Conservation (phyloP, 2,797 vertebrate species). For the Rhinichthys osculus region DNA sequence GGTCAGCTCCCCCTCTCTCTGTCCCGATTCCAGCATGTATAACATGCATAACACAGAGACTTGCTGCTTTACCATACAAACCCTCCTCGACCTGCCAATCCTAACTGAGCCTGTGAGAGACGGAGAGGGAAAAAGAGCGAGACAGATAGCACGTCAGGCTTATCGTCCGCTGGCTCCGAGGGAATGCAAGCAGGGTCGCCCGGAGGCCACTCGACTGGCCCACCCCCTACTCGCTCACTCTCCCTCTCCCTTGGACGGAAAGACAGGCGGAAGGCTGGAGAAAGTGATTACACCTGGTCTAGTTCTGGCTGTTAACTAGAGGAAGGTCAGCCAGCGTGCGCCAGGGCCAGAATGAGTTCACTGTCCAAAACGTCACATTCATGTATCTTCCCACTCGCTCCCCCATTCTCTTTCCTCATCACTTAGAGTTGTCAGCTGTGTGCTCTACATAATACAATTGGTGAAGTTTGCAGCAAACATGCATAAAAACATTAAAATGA, state of each 20-base stretch:
- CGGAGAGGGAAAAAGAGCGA: slow-evolving; percentile 44
- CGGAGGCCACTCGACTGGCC: slow-evolving; percentile 65
- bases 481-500: background rate
- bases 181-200: slow-evolving; percentile 71
- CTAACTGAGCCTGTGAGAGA: slow-evolving; percentile 40
- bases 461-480: background rate
- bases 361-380: slow-evolving; percentile 72
- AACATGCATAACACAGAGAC: slow-evolving; percentile 43
- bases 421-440: slow-evolving; percentile 16
- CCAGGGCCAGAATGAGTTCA: slow-evolving; percentile 80
- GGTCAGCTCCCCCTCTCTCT: slow-evolving; percentile 65
- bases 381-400: slow-evolving; percentile 46
- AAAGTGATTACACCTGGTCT: slow-evolving; percentile 83
- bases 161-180: slow-evolving; percentile 69
- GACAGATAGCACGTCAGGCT: slow-evolving; percentile 65
- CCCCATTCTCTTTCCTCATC: slow-evolving; percentile 19
- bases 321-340: slow-evolving; percentile 79
- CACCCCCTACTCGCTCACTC: slow-evolving; percentile 53
- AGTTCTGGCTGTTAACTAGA: slow-evolving; percentile 78
- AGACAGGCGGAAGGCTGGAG: slow-evolving; percentile 72
- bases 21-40: slow-evolving; percentile 27
- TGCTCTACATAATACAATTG: background rate
- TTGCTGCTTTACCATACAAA: slow-evolving; percentile 44
- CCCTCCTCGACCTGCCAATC: slow-evolving; percentile 18
- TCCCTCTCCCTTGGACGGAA: slow-evolving; percentile 63